Evolutionary conservation across 2,113 vertebrate genomes (phyloP).

Genomic region (Microcebus ravelobensis): DNA sequence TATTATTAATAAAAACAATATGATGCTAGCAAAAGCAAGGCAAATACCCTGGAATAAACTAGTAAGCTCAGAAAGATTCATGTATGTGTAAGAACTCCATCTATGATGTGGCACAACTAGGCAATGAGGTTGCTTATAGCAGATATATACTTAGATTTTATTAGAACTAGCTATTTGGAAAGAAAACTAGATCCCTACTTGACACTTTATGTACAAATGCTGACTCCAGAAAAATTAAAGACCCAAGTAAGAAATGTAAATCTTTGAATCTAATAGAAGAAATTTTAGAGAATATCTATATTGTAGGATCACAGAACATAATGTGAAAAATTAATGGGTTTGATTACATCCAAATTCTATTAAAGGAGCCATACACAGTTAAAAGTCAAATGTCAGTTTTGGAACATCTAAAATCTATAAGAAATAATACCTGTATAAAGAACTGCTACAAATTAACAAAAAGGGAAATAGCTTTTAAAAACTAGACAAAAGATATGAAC

Average conservation of each 20-base stretch:
- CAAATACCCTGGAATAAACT: neutral
- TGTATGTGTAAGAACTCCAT: neutral
- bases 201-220: neutral
- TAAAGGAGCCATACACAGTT: neutral
- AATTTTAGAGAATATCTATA: neutral
- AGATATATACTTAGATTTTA: neutral
- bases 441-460: neutral
- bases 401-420: slow-evolving; percentile 2
- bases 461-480: neutral
- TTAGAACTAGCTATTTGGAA: neutral
- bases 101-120: neutral
- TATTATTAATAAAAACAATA: neutral
- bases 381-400: slow-evolving; percentile 33
- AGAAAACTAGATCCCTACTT: neutral
- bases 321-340: slow-evolving; percentile 5
- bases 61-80: neutral
- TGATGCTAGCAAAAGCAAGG: neutral
- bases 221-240: neutral
- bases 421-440: neutral
- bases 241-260: neutral
- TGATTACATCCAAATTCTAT: neutral
- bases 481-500: slow-evolving; percentile 16
- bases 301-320: neutral
- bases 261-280: neutral
- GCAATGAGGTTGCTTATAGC: neutral